Evolutionary conservation across 2,113 vertebrate species (phyloP), one percentile per base, ranked within the genome.

Genomic region (Clarias magur): DNA sequence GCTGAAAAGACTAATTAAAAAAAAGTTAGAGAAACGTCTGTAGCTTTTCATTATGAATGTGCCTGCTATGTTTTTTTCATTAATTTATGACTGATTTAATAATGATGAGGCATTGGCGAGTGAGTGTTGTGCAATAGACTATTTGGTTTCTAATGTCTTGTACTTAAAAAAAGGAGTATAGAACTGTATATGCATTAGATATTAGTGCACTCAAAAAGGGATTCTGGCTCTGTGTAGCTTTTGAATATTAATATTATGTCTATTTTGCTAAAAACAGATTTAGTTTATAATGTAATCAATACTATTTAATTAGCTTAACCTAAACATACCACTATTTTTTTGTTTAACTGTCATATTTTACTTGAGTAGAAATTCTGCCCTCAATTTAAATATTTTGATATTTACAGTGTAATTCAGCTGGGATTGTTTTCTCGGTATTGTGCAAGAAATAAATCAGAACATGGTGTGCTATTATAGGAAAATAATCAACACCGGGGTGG

Each of bases 21-120:
- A 48, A 34, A 70, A 27, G 67, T 84, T 54, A 79, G 68, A 79
- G 68, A 63, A 38, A 83, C 63, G 75, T 79, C 53, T 89, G 86
- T 86, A 63, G 19, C 67, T 76, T 23, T 86, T 4, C 15, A 56
- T 81, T 86, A 15, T 70, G 67, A 85, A 54, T 54, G 63, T 79
- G 84, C 68, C 80, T 83, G 53, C 54, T 80, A 30, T 57, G 38
- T 80, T 53, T 80, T 19, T 78, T 80, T 88, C 72, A 27, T 21
- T 87, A 34, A 53, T 42, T 67, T 87, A 78, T 27, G 76, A 68
- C 85, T 85, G 42, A 48, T 6, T 0, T 48, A 48, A 34, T 63
- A 72, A 67, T 76, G 34, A 48, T 60, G 48, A 56, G 38, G 78
- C 30, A 54, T n/a, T 59, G 38, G 53, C 80, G 34, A 72, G 57